Evolutionary conservation across 1,140 invertebrate species (phyloP), one percentile per base, ranked within the genome.

Genomic region (Bombus picipes): DNA sequence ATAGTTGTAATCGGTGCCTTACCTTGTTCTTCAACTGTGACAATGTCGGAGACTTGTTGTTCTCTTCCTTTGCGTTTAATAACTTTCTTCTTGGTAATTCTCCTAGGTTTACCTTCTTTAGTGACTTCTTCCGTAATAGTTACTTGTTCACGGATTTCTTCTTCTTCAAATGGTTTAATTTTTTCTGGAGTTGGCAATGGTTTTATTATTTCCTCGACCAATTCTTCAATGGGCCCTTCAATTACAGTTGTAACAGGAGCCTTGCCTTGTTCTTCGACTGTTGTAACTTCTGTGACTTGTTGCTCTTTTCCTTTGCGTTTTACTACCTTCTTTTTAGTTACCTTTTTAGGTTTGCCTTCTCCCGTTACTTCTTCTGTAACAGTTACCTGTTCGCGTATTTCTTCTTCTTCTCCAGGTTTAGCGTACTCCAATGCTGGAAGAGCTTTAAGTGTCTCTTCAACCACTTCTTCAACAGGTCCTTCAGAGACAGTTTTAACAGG

Each of bases 21-120:
- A 34, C 84, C 84, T 59, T 85, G 68, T 65, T 90, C 87, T 59
- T 92, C 91, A 2, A 87, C 34, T 0, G 85, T 91, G 6, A 83
- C 34, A 8, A 88, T 78, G n/a, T 90, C 88, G 0, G 70, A 86
- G 0, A 89, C 83, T 15, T 92, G 83, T 74, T 91, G 85, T 59
- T 91, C 75, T 12, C 80, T 78, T 2, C 89, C 92, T 57, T 84
- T 90, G 1, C 83, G 75, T 32, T 79, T 91, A 0, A 83, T 87
- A 9, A 91, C 53, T 59, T 81, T 88, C 5, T 90, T 92, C 37
- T 89, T 92, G 1, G 57, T 90, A 0, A 71, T 34, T 66, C 95
- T 95, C 10, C 92, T 93, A 1, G 94, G 93, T 72, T 94, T 95
- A 0, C 95, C 94, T 80, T 94, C 92, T 68, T 91, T 91, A 0